A percentile compares a stretch with the other conserved stretches of the same genome.
These are phyloP conservation scores for Nudaria mundana DNA, from an alignment of 2,888 invertebrate species.

Conservation along the genomic window DNA sequence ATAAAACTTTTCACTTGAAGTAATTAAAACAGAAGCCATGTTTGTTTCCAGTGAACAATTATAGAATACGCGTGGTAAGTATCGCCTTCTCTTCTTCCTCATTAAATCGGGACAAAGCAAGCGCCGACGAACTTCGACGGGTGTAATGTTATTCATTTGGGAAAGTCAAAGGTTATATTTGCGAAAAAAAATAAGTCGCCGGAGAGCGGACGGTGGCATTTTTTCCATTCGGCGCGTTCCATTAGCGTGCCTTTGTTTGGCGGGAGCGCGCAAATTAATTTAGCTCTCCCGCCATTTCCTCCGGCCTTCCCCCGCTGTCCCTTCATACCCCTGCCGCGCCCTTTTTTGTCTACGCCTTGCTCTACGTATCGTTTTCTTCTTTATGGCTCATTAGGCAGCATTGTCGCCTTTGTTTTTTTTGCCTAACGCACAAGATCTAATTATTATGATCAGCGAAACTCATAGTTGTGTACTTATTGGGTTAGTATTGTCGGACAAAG, in stretches of 20 bases:
- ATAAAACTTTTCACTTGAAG: constrained; percentile 52
- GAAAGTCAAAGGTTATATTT: constrained; percentile 80
- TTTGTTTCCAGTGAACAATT: constrained; percentile 66
- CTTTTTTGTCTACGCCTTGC: constrained; percentile 80
- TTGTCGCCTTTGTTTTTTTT: constrained; percentile 79
- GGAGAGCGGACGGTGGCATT: constrained; percentile 81
- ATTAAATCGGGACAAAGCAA: constrained; percentile 72
- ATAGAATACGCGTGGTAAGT: constrained; percentile 51
- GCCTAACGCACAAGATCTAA: constrained; percentile 72
- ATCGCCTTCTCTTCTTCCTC: constrained; percentile 65
- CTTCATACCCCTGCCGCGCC: constrained; percentile 63
- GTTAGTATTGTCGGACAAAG: constrained; percentile 16
- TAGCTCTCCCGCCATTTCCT: constrained; percentile 81
- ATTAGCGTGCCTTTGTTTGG: constrained; percentile 82
- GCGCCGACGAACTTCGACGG: constrained; percentile 66
- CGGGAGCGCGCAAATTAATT: constrained; percentile 82
- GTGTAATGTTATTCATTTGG: constrained; percentile 80
- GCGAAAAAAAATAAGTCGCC: constrained; percentile 74
- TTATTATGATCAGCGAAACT: constrained; percentile 72
- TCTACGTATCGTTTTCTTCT: constrained; percentile 82
- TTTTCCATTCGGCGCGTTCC: constrained; percentile 82
- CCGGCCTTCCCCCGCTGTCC: constrained; percentile 55
- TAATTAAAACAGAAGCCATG: constrained; percentile 59
- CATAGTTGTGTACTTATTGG: constrained; percentile 32
- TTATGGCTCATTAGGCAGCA: constrained; percentile 81